Evolutionary conservation across 2,113 vertebrate genomes (phyloP), one percentile per base, ranked within the genome.

Genomic region (Platichthys flesus): DNA sequence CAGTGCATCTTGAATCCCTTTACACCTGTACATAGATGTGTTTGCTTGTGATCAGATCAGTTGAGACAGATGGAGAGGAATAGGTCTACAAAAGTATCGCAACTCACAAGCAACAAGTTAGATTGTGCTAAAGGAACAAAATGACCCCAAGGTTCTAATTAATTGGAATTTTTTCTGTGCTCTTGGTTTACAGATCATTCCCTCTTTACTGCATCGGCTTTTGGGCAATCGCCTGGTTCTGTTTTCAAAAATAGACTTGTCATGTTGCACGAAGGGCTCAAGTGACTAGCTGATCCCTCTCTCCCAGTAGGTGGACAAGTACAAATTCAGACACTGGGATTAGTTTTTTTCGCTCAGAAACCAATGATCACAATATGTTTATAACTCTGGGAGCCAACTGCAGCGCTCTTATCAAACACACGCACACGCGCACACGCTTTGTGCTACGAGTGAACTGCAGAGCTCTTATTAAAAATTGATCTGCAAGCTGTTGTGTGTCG

Each of bases 401-500:
- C 85, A 81, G 83, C 72, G 74, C 80, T 81, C 90, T 91, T 92
- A 94, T 94, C 92, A 92, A 89, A 85, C 75, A 76, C 64, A 14
- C 63, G 49, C 84, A 71, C 78, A 70, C 59, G 2, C 69, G 62
- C 74, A 35, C 71, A 79, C 61, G 82, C 87, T 87, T 82, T 67
- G 77, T 58, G 62, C 79, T 82, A 89, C 89, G 89, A 90, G 88
- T 82, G 91, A 91, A 92, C 90, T 86, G 87, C 86, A 70, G 85
- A 86, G 83, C 83, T 91, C 91, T 92, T 94, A 95, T 95, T 95
- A 95, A 94, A 95, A 94, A 95, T 95, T 93, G 89, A 94, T 94
- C 92, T 88, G 78, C 92, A 91, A 94, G 93, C 93, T 94, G 94
- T 91, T 91, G 85, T 92, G 91, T 91, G 85, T 93, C 79, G 78